A percentile compares a stretch with the other conserved stretches of the same genome.
Conservation (phyloP, 2,888 invertebrate species). For the Sacculina carcini region DNA sequence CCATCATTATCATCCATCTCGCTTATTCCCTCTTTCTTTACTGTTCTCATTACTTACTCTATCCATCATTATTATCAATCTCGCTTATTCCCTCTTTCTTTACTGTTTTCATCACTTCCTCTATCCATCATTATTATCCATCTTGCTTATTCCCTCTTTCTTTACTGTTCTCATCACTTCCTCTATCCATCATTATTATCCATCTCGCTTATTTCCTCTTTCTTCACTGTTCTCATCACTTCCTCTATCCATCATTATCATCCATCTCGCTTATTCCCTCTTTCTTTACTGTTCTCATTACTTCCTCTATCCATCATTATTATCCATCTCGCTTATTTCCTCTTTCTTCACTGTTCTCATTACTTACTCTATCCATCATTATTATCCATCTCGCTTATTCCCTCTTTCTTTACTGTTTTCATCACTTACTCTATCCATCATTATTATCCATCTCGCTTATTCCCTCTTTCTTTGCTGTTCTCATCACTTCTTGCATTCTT, state of each 20-base stretch:
- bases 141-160: not conserved
- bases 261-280: too few relatives aligned
- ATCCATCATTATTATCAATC: not conserved
- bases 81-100: not conserved
- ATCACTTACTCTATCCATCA: not conserved
- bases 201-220: too few relatives aligned
- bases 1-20: too few relatives aligned
- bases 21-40: not conserved
- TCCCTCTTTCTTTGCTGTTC: not conserved
- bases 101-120: not conserved
- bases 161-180: not conserved
- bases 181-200: too few relatives aligned
- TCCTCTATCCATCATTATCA: too few relatives aligned
- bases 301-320: not conserved
- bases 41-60: not conserved
- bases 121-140: not conserved
- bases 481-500: not conserved
- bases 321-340: too few relatives aligned
- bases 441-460: not conserved
- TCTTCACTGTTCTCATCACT: too few relatives aligned
- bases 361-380: too few relatives aligned
- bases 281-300: too few relatives aligned
- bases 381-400: not conserved
- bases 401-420: not conserved
- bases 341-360: too few relatives aligned